Conservation (phyloP, 1,140 invertebrate genomes). For the Orchesella cincta region DNA sequence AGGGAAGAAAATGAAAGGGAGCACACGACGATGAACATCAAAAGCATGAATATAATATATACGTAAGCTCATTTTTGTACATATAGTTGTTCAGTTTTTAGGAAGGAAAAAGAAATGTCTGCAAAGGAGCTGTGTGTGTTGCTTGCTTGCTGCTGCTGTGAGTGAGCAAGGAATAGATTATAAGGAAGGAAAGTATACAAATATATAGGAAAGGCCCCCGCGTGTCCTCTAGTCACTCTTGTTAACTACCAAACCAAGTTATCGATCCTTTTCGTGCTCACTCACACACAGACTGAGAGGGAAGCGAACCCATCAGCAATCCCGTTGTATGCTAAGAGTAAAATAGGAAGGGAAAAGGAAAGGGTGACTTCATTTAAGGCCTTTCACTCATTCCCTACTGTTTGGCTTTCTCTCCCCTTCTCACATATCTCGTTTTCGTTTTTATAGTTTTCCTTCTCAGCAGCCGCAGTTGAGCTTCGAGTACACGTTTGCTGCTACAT, state of each 20-base stretch:
- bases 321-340: not conserved
- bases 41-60: not conserved
- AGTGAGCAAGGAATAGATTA: not conserved
- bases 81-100: not conserved
- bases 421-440: not conserved
- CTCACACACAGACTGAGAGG: not conserved
- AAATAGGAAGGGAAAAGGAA: not conserved
- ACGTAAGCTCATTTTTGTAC: not conserved
- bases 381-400: slow-evolving; percentile 39
- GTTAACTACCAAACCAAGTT: not conserved
- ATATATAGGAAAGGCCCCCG: slow-evolving; percentile 1
- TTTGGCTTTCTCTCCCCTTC: slow-evolving; percentile 15
- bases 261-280: slow-evolving; percentile 9
- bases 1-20: not conserved
- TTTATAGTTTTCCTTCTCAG: not conserved
- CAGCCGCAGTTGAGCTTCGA: not conserved
- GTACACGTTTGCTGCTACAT: no score
- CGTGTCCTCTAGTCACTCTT: slow-evolving; percentile 14
- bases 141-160: not conserved
- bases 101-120: no score
- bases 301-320: not conserved
- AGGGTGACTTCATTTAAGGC: slow-evolving; percentile 50
- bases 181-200: not conserved
- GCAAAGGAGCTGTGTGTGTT: not conserved
- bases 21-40: not conserved